Base-by-base conservation (phyloP, 2,797 vertebrate genomes). In the Tokudaia muenninki region DNA sequence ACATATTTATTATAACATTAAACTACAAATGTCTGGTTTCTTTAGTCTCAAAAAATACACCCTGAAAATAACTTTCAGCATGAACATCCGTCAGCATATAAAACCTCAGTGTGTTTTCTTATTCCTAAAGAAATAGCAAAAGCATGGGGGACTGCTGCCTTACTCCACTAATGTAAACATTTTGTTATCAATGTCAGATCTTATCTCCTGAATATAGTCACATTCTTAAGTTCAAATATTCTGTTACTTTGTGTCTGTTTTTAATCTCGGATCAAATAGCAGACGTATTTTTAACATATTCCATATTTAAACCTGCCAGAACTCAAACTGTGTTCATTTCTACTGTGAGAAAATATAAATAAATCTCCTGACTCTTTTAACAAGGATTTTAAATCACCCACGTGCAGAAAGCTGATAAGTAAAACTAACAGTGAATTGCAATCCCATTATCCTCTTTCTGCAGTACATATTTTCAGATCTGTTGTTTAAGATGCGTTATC, bases 361-460 rank as follows among this genome's bases (percentile, higher is more conserved):
- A 91, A 93, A 87, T 82, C 57, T 91, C 78, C 50, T 91, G 74
- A 91, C 59, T 94, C n/a, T 37, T 89, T 93, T 92, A 91, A 79
- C n/a, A 95, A 91, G 41, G 24, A 29, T 95, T 95, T 93, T 91
- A 93, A 96, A 94, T 95, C 79, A 96, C 84, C 75, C 84, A 50
- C 47, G 80, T 91, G 96, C 70, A 67, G 83, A 90, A 93, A 91
- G 75, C 94, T 94, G 96, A 95, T 94, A 96, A 97, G 92, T 91
- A 79, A 97, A 94, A 74, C 19, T 29, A 94, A 70, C 8, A 74
- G 34, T 47, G 81, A 82, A 72, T 82, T 89, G 4, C 55, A 95
- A 92, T 93, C n/a, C 31, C 87, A 87, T 90, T 95, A 93, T 90
- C 26, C 78, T 87, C 26, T 52, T 5, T 87, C 61, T 91, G 88